A percentile compares a stretch with the other conserved stretches of the same genome.
phyloP scores from a whole-genome alignment of 2,113 vertebrate species.

The Stomatorhinus ivindoensis region DNA sequence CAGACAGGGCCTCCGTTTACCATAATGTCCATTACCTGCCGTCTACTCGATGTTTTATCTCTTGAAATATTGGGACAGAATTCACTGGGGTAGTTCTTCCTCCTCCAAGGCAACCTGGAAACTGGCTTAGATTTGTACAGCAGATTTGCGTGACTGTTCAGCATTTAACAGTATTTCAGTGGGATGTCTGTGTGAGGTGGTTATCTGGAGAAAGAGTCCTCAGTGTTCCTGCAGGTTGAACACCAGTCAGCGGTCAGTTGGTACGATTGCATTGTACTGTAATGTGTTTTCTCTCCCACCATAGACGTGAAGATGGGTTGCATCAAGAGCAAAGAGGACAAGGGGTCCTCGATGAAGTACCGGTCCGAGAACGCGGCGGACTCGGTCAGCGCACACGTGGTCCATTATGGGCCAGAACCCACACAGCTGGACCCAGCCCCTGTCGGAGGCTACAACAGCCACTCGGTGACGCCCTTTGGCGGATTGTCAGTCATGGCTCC shows the following conservation, averaged over 20 bases:
- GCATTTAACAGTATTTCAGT: background rate
- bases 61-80: background rate
- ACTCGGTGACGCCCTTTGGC: constrained; percentile 81
- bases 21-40: background rate
- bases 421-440: constrained; percentile 67
- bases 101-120: background rate
- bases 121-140: background rate
- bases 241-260: background rate
- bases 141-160: background rate
- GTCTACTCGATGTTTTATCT: background rate
- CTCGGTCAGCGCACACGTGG: constrained; percentile 54
- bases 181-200: background rate
- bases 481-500: constrained; percentile 80
- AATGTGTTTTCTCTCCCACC: constrained; percentile 12
- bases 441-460: constrained; percentile 66
- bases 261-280: background rate
- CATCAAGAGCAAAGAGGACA: constrained; percentile 91
- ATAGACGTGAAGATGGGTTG: constrained; percentile 82
- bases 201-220: background rate
- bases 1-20: background rate
- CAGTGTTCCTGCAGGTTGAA: background rate
- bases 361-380: constrained; percentile 71
- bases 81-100: background rate
- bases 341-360: constrained; percentile 78
- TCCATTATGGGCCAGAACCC: constrained; percentile 79